phyloP scores from a whole-genome alignment of 2,888 invertebrate species.

The Plagodis dolabraria region DNA sequence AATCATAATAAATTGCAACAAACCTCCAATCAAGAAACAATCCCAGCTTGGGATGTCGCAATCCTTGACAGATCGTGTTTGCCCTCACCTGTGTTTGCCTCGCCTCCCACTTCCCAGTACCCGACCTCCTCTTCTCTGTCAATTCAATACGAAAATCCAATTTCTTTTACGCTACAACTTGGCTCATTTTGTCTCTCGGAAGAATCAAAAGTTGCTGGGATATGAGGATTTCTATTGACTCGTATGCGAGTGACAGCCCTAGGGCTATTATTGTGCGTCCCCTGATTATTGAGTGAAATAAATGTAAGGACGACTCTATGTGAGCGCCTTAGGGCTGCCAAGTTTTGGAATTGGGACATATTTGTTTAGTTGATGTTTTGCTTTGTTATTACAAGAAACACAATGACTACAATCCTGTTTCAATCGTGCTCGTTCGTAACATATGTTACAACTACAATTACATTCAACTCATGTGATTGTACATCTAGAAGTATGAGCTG shows the following conservation, averaged over 20 bases:
- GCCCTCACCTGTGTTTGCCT: conserved; percentile 64
- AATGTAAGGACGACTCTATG: conserved; percentile 48
- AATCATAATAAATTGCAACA: conserved; percentile 39
- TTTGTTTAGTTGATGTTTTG: conserved; percentile 31
- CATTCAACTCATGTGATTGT: too few species aligned
- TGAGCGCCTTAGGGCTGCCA: conserved; percentile 42
- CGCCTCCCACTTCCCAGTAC: conserved; percentile 37
- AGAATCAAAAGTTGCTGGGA: conserved; percentile 59
- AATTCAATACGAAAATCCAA: conserved; percentile 79
- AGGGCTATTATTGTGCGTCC: conserved; percentile 55
- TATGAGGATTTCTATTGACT: conserved; percentile 66
- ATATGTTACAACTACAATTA: not conserved
- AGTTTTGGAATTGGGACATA: conserved; percentile 25
- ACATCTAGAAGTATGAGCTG: too few species aligned
- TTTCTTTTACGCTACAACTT: conserved; percentile 76
- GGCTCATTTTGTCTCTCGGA: conserved; percentile 69
- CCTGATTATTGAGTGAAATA: conserved; percentile 60
- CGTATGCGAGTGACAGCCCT: conserved; percentile 59
- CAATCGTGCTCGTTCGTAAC: not conserved
- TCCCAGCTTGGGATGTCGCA: conserved; percentile 40
- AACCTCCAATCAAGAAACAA: conserved; percentile 45
- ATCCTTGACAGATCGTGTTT: conserved; percentile 66
- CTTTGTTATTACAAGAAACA: conserved; percentile 18
- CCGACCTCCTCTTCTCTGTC: conserved; percentile 48
- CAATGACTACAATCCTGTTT: conserved; percentile 2